phyloP scores from a whole-genome alignment of 2,797 vertebrate species.

The Carcharodon carcharias region DNA sequence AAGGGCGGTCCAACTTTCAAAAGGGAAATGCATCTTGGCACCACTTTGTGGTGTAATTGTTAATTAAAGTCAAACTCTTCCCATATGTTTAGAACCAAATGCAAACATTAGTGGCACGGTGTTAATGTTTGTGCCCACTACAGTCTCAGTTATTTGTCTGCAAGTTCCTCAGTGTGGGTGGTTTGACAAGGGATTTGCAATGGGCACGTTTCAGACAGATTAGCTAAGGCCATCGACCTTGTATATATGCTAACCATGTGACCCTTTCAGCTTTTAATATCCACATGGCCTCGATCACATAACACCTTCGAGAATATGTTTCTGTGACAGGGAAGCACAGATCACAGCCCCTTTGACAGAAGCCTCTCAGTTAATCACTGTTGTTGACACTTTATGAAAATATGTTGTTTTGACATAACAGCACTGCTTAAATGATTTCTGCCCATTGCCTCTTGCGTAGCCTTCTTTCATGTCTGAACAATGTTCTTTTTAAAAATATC shows the following conservation, averaged over 20 bases:
- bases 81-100: background rate
- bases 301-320: background rate
- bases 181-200: background rate
- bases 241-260: background rate
- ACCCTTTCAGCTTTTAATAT: background rate
- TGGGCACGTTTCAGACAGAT: background rate
- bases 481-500: background rate
- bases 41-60: background rate
- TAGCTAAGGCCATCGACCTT: background rate
- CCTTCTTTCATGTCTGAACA: background rate
- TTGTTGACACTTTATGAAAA: background rate
- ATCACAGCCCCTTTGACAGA: background rate
- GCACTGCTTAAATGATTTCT: background rate
- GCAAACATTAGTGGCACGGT: background rate
- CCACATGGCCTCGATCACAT: background rate
- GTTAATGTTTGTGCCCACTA: background rate
- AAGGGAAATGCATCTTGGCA: background rate
- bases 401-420: background rate
- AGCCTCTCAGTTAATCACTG: background rate
- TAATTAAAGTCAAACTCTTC: slow-evolving; percentile 17
- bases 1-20: background rate
- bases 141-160: background rate
- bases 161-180: background rate
- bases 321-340: background rate
- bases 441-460: background rate